These are phyloP conservation scores for Microctonus hyperodae DNA, from an alignment of 2,888 invertebrate genomes.

Conservation along the genomic window DNA sequence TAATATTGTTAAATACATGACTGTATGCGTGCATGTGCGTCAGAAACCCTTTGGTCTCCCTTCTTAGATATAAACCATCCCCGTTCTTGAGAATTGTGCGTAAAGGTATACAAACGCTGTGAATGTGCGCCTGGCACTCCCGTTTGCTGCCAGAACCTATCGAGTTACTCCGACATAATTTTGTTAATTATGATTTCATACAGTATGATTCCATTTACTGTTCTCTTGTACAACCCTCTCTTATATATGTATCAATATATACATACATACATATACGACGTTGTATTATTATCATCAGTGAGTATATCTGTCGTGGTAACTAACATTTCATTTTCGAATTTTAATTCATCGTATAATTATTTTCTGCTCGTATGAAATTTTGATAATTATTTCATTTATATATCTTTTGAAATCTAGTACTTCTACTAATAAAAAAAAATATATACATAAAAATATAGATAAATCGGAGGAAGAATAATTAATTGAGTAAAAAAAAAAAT, in stretches of 20 bases:
- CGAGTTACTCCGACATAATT: slow-evolving; percentile 61
- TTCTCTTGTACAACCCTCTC: slow-evolving; percentile 9
- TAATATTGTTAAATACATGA: slow-evolving; percentile 25
- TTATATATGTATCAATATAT: neutral
- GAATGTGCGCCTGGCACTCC: slow-evolving; percentile 35
- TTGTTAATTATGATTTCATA: slow-evolving; percentile 62
- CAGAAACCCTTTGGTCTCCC: slow-evolving; percentile 12
- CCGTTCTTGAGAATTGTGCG: neutral
- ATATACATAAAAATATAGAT: too few species aligned
- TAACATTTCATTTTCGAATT: neutral
- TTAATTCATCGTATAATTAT: neutral
- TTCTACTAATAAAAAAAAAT: neutral
- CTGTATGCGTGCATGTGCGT: slow-evolving; percentile 32
- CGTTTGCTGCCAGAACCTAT: slow-evolving; percentile 51
- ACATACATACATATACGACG: neutral
- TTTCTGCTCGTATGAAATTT: neutral
- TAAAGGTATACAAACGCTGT: slow-evolving; percentile 38
- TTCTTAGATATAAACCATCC: too few species aligned
- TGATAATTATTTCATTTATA: neutral
- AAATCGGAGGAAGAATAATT: too few species aligned
- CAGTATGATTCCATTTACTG: slow-evolving; percentile 50
- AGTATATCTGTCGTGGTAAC: too few species aligned
- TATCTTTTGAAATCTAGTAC: neutral
- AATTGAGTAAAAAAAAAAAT: too few species aligned
- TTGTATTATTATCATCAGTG: neutral